Evolutionary conservation across 1,140 invertebrate species (phyloP).

Genomic region (Heliconius hermathena): DNA sequence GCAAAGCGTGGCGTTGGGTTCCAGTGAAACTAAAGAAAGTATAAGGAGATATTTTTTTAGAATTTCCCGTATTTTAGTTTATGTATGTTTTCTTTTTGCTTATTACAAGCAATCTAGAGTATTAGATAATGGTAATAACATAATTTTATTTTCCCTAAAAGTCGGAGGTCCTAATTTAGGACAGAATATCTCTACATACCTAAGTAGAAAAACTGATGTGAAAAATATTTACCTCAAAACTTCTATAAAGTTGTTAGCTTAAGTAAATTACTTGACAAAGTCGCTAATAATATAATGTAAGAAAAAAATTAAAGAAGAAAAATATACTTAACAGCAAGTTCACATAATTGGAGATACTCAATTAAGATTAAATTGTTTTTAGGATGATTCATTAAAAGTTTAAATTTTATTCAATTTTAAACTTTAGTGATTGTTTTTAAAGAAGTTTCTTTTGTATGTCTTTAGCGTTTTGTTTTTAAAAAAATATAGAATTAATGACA

Average conservation of each 20-base stretch:
- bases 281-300: background rate
- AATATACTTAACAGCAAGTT: background rate
- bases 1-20: no score
- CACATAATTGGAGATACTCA: background rate
- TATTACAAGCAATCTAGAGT: no score
- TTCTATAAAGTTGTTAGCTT: background rate
- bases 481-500: no score
- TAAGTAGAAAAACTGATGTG: background rate
- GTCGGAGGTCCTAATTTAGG: no score
- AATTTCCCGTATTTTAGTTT: no score
- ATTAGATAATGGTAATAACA: no score
- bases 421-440: background rate
- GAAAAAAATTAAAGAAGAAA: background rate
- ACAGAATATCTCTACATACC: background rate
- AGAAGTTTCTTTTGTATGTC: background rate
- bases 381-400: background rate
- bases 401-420: background rate
- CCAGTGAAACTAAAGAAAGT: no score
- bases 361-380: background rate
- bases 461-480: no score
- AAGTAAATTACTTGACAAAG: conserved; percentile 3
- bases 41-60: no score
- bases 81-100: background rate
- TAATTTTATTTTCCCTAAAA: no score
- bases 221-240: conserved; percentile 16